Evolutionary conservation across 2,797 vertebrate genomes (phyloP).

Genomic region (Enteromius anoplus): DNA sequence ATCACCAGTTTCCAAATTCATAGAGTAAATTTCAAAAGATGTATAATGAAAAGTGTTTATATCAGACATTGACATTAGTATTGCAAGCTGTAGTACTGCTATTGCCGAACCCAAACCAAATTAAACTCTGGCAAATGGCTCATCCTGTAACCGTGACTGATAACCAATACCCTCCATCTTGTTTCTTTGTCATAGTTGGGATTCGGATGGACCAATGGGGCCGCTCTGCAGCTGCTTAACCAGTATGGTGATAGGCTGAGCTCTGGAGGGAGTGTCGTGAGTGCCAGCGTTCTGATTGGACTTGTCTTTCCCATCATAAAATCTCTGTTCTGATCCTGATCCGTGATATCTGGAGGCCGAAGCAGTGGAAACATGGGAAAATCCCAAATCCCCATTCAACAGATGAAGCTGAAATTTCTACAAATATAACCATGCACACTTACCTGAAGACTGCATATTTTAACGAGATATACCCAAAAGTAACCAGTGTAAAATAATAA

Average conservation of each 20-base stretch:
- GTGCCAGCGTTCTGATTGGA: slow-evolving; percentile 59
- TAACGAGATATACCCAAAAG: not conserved
- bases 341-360: not conserved
- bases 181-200: slow-evolving; percentile 74
- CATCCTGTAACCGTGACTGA: not conserved
- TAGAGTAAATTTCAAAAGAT: not conserved
- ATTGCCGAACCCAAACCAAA: not conserved
- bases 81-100: not conserved
- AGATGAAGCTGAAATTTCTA: not conserved
- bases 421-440: too few relatives aligned
- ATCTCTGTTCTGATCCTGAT: slow-evolving; percentile 24
- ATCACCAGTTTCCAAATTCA: slow-evolving; percentile 29
- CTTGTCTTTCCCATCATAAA: slow-evolving; percentile 56
- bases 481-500: not conserved
- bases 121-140: not conserved
- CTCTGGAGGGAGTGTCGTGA: slow-evolving; percentile 59
- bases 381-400: not conserved
- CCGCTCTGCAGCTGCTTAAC: slow-evolving; percentile 80
- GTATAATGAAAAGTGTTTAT: not conserved
- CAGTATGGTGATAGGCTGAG: slow-evolving; percentile 74
- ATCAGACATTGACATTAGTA: slow-evolving; percentile 2
- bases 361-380: not conserved
- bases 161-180: not conserved
- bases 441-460: not conserved
- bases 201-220: slow-evolving; percentile 85